phyloP scores from a whole-genome alignment of 2,888 invertebrate species.

The Drosophila vallismaia region DNA sequence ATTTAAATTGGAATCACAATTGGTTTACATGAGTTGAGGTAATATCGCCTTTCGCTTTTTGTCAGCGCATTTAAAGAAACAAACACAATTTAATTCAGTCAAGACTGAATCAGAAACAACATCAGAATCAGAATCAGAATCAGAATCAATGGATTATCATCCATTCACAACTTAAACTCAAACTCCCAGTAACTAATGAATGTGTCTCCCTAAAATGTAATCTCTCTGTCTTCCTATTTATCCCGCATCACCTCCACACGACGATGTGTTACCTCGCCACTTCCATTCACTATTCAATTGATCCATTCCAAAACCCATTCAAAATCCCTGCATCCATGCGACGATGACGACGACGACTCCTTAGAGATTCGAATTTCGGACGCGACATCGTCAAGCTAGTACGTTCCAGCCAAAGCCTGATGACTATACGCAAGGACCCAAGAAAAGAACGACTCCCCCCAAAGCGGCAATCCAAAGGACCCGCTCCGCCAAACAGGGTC shows the following conservation, averaged over 20 bases:
- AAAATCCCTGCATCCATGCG: constrained; percentile 32
- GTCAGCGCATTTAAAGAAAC: constrained; percentile 42
- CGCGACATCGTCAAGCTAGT: constrained; percentile 30
- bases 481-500: background rate
- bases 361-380: constrained; percentile 52
- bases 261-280: constrained; percentile 12
- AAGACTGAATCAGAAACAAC: constrained; percentile 15
- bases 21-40: constrained; percentile 11
- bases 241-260: constrained; percentile 38
- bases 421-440: constrained; percentile 2
- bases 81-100: constrained; percentile 63
- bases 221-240: constrained; percentile 55
- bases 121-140: background rate
- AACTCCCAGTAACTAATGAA: constrained; percentile 37
- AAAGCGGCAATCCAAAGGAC: background rate
- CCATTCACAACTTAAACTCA: constrained; percentile 6
- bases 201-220: constrained; percentile 48
- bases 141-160: constrained; percentile 27
- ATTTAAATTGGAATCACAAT: constrained; percentile 17
- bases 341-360: constrained; percentile 12
- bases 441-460: background rate
- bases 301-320: constrained; percentile 22
- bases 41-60: background rate
- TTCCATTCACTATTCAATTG: constrained; percentile 20
- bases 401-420: constrained; percentile 13